Evolutionary conservation across 2,113 vertebrate genomes (phyloP).

Genomic region (Dasypus novemcinctus): DNA sequence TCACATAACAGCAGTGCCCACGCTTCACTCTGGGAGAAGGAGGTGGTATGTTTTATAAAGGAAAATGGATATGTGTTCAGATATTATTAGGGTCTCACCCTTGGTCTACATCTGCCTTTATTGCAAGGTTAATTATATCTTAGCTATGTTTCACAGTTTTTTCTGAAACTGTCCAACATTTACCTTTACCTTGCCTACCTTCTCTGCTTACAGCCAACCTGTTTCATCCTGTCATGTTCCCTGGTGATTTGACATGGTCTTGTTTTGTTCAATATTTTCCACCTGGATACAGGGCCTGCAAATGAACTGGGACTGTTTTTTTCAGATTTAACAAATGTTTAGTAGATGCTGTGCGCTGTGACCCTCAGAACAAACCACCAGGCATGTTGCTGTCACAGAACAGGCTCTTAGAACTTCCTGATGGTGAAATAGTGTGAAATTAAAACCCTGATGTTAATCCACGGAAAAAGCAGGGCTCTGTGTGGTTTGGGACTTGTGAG

Average conservation of each 20-base stretch:
- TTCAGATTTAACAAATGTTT: neutral
- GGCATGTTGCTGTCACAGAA: no score
- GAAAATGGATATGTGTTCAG: fast-evolving
- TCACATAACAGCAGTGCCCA: neutral
- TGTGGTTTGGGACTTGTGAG: neutral
- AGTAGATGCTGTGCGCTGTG: neutral
- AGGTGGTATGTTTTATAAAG: neutral
- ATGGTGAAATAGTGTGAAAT: neutral
- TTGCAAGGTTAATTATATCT: neutral
- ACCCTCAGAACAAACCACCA: neutral
- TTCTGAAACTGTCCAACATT: no score
- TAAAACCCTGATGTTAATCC: neutral
- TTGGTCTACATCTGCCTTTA: fast-evolving
- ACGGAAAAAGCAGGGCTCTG: neutral
- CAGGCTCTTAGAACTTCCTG: neutral
- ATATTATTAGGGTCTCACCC: neutral
- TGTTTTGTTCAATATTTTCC: neutral
- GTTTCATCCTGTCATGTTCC: neutral
- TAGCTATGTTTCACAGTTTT: neutral
- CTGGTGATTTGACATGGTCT: neutral
- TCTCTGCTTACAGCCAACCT: neutral
- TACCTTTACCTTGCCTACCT: neutral
- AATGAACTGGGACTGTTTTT: neutral
- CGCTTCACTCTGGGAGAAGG: neutral
- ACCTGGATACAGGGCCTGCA: neutral